Conservation (phyloP, 2,113 vertebrate genomes). For the Pteruthius melanotis region DNA sequence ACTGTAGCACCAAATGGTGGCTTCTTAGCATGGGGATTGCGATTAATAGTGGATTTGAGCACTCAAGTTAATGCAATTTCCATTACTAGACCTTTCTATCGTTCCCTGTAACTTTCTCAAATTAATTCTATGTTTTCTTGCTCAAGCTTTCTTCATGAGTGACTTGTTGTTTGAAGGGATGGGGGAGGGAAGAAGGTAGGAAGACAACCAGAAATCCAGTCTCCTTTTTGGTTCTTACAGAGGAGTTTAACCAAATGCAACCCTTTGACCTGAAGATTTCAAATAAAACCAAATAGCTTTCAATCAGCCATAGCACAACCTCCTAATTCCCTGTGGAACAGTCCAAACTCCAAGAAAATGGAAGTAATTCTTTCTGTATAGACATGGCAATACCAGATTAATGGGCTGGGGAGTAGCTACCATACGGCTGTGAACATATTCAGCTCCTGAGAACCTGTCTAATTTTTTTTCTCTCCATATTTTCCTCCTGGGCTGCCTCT, state of each 20-base stretch:
- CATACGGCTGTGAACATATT: neutral
- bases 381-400: neutral
- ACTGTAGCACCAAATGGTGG: neutral
- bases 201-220: neutral
- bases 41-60: neutral
- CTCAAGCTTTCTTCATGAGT: neutral
- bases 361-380: neutral
- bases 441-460: neutral
- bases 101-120: neutral
- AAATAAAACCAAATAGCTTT: neutral
- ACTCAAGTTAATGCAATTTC: constrained; percentile 9
- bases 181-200: neutral
- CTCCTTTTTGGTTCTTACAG: neutral
- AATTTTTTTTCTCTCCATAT: neutral
- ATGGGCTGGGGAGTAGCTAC: neutral
- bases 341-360: neutral
- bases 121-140: constrained; percentile 27
- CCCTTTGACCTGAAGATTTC: neutral
- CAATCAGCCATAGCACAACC: neutral
- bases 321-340: neutral
- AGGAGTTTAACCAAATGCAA: neutral
- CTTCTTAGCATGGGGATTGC: neutral
- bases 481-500: neutral
- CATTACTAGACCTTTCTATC: neutral
- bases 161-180: neutral